Evolutionary conservation across 2,113 vertebrate species (phyloP).

Genomic region (Acrocephalus arundinaceus): DNA sequence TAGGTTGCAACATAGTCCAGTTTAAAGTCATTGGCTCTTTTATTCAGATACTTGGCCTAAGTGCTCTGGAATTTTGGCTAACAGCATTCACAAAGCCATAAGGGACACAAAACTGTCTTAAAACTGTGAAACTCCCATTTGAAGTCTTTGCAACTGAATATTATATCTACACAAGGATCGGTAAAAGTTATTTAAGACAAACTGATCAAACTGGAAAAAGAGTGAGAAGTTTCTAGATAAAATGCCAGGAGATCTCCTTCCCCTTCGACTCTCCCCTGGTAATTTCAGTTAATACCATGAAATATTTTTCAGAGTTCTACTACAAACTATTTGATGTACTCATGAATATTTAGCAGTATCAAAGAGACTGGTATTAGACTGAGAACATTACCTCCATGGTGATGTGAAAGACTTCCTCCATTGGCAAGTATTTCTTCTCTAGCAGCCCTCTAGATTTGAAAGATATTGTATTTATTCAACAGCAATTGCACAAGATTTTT

Average conservation of each 20-base stretch:
- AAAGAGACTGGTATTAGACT: not conserved
- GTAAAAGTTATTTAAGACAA: not conserved
- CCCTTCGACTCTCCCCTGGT: fast-evolving
- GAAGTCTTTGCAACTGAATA: not conserved
- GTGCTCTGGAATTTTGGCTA: not conserved
- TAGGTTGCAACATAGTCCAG: not conserved
- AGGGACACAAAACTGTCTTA: not conserved
- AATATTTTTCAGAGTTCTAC: not conserved
- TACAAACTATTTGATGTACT: not conserved
- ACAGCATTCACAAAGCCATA: not conserved
- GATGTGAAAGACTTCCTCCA: conserved; percentile 97
- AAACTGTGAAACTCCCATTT: not conserved
- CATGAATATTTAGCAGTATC: not conserved
- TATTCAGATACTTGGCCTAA: not conserved
- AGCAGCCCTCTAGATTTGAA: conserved; percentile 85
- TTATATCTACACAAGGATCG: not conserved
- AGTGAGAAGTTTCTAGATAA: not conserved
- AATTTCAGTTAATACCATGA: not conserved
- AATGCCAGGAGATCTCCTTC: not conserved
- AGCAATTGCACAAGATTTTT: not conserved
- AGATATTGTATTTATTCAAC: not conserved
- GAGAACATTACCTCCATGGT: conserved; percentile 91
- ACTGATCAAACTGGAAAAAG: not conserved
- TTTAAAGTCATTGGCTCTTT: not conserved
- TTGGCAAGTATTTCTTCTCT: conserved; percentile 98